Conservation (phyloP, 2,888 invertebrate species). For the Epirrhoe alternata region DNA sequence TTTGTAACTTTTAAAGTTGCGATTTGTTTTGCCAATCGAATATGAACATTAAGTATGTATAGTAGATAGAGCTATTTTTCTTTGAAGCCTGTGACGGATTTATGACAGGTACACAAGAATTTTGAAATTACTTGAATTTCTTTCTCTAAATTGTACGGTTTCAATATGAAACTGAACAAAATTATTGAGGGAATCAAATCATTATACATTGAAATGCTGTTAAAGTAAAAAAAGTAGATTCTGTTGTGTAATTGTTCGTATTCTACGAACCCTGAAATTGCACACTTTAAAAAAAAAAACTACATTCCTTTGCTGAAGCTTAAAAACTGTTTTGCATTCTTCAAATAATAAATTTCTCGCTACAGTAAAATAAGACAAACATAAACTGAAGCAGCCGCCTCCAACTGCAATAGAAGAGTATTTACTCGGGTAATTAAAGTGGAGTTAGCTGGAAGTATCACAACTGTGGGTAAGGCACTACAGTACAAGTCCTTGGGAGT, state of each 20-base stretch:
- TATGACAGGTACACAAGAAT: not conserved
- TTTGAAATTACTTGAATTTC: slow-evolving; percentile 26
- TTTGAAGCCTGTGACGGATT: not conserved
- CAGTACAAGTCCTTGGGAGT: slow-evolving; percentile 6
- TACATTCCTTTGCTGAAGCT: not conserved
- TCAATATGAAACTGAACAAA: too few relatives aligned
- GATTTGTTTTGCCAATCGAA: slow-evolving; percentile 9
- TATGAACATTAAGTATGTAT: slow-evolving; percentile 1
- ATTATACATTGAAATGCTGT: too few relatives aligned
- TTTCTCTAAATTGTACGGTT: not conserved
- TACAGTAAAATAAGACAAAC: slow-evolving; percentile 7
- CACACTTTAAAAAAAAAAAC: not conserved
- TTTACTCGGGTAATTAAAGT: slow-evolving; percentile 20
- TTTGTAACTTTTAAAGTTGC: not conserved
- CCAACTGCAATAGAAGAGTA: slow-evolving; percentile 18
- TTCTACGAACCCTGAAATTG: too few relatives aligned
- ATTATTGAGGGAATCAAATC: too few relatives aligned
- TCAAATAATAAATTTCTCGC: not conserved
- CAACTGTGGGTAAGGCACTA: slow-evolving; percentile 8
- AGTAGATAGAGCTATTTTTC: not conserved
- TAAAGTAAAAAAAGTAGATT: too few relatives aligned
- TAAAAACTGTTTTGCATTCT: not conserved
- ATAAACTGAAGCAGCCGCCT: not conserved
- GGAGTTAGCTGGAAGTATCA: slow-evolving; percentile 15
- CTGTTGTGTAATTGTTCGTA: too few relatives aligned